phyloP scores from a whole-genome alignment of 2,888 invertebrate species.

The Encarsia formosa region DNA sequence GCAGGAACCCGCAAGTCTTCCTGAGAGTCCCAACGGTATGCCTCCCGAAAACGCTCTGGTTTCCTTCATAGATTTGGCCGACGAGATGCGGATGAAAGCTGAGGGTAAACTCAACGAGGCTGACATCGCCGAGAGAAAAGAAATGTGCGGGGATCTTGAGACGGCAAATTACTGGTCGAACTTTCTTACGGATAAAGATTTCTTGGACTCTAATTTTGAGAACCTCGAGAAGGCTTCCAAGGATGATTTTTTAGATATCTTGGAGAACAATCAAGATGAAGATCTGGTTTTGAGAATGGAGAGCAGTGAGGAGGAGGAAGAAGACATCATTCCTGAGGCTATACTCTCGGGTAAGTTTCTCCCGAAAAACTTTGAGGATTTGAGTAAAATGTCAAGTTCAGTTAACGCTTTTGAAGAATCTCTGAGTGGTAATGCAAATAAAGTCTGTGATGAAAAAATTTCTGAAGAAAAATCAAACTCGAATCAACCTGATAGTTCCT shows the following conservation, averaged over 20 bases:
- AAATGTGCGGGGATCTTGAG: not conserved
- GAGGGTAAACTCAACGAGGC: conserved; percentile 4
- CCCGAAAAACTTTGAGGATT: too few species aligned
- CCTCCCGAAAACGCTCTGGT: conserved; percentile 15
- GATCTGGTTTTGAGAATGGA: conserved; percentile 19
- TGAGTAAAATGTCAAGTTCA: too few species aligned
- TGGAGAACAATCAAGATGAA: conserved; percentile 12
- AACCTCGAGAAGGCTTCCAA: conserved; percentile 12
- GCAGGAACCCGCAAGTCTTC: conserved; percentile 32
- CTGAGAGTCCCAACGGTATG: conserved; percentile 3
- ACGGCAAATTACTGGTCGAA: conserved; percentile 15
- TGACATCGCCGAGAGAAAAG: not conserved
- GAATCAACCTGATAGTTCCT: not conserved
- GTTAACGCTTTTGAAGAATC: not conserved
- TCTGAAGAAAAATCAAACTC: not conserved
- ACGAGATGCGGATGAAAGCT: conserved; percentile 7
- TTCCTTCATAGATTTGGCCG: conserved; percentile 17
- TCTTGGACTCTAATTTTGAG: conserved; percentile 9
- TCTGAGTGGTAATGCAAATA: not conserved
- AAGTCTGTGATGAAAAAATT: not conserved
- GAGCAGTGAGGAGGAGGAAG: conserved; percentile 32
- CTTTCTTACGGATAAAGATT: conserved; percentile 11
- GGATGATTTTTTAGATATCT: conserved; percentile 7
- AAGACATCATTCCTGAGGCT: conserved; percentile 4
- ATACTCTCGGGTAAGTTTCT: too few species aligned